Evolutionary conservation across 2,888 invertebrate genomes (phyloP).

Genomic region (Sinelater perroti): DNA sequence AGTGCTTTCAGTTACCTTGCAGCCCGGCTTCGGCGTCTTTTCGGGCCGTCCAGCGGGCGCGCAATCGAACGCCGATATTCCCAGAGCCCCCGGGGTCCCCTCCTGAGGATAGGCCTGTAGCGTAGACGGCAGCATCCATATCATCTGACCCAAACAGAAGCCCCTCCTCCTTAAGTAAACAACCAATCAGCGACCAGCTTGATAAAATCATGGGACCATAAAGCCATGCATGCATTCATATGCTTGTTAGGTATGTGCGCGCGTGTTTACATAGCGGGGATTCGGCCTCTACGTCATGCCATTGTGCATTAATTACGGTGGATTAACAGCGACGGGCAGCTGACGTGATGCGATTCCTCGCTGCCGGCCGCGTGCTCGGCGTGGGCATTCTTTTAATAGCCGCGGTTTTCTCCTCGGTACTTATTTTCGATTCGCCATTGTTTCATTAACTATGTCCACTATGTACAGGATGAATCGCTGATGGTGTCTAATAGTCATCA

Average conservation of each 20-base stretch:
- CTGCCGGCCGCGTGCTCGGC: slow-evolving; percentile 24
- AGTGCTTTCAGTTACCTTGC: background rate
- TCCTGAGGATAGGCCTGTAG: slow-evolving; percentile 18
- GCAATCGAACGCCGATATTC: too few species aligned
- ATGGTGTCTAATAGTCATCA: too few species aligned
- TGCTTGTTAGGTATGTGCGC: slow-evolving; percentile 55
- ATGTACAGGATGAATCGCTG: too few species aligned
- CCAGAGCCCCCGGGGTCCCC: too few species aligned
- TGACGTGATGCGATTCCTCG: slow-evolving; percentile 20
- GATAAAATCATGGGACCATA: slow-evolving; percentile 62
- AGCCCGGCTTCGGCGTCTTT: too few species aligned
- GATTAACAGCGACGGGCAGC: slow-evolving; percentile 27
- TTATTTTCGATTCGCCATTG: too few species aligned
- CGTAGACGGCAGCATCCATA: slow-evolving; percentile 50
- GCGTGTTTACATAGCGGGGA: slow-evolving; percentile 43
- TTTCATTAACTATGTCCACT: too few species aligned
- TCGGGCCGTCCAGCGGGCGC: slow-evolving; percentile 13
- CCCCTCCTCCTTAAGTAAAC: slow-evolving; percentile 60
- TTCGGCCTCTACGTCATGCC: slow-evolving; percentile 33
- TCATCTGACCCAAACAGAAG: slow-evolving; percentile 52
- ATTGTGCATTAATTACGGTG: slow-evolving; percentile 37
- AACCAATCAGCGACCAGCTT: slow-evolving; percentile 61
- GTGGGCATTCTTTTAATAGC: too few species aligned
- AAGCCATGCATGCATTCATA: slow-evolving; percentile 58
- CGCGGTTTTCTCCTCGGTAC: too few species aligned